Percentiles rank a stretch among this genome's conserved stretches.
These are phyloP conservation scores for Barnardius zonarius DNA, from an alignment of 2,113 vertebrate species.

Conservation along the genomic window DNA sequence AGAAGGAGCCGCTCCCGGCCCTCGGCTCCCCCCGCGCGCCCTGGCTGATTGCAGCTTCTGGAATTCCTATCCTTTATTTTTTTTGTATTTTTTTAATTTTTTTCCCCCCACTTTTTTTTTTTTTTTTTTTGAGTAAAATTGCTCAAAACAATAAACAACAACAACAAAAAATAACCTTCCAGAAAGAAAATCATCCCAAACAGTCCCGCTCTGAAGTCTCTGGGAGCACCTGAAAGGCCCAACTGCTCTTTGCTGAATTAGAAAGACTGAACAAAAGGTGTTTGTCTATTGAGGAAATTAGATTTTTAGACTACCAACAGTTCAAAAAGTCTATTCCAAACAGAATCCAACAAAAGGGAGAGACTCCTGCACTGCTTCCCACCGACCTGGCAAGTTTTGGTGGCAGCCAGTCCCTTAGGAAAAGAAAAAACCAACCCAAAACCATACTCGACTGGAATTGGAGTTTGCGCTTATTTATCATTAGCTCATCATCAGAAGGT, in stretches of 20 bases:
- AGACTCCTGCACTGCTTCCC: background rate
- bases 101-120: background rate
- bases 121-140: background rate
- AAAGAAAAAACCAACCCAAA: background rate
- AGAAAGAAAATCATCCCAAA: background rate
- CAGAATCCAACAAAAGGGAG: constrained; percentile 30
- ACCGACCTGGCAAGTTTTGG: background rate
- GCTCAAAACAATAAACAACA: background rate
- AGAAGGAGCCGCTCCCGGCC: background rate
- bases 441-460: background rate
- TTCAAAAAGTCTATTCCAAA: constrained; percentile 15
- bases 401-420: background rate
- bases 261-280: background rate
- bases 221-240: constrained; percentile 11
- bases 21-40: background rate
- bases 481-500: constrained; percentile 58
- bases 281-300: constrained; percentile 8
- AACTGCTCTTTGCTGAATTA: constrained; percentile 3
- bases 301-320: background rate
- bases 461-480: constrained; percentile 8
- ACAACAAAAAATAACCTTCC: background rate
- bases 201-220: constrained; percentile 17
- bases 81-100: background rate
- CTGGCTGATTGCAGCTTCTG: background rate
- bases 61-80: background rate